phyloP scores from a whole-genome alignment of 2,888 invertebrate genomes.

The Gerris lacustris region DNA sequence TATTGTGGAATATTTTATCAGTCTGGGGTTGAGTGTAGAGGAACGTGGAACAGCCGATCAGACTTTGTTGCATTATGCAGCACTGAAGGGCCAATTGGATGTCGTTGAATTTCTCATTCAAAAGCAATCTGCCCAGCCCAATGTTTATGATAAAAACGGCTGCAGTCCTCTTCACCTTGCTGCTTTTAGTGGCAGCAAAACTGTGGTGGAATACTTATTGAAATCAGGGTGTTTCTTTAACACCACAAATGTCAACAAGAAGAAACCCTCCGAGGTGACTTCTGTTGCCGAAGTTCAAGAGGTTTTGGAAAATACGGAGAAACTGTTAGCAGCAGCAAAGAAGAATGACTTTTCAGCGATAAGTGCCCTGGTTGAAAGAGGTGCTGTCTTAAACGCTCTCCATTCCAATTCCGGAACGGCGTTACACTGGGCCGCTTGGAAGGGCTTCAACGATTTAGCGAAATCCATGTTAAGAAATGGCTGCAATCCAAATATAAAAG shows the following conservation, averaged over 20 bases:
- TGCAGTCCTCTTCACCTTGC: too few species aligned
- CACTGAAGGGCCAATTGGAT: too few species aligned
- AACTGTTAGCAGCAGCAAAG: background rate
- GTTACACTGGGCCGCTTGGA: conserved; percentile 25
- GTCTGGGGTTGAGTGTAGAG: too few species aligned
- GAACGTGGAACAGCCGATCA: too few species aligned
- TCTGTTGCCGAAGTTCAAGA: too few species aligned
- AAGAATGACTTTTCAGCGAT: background rate
- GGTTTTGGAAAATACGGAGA: background rate
- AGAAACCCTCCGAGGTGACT: too few species aligned
- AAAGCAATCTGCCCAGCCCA: too few species aligned
- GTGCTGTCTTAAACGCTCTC: conserved; percentile 19
- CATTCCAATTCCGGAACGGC: conserved; percentile 23
- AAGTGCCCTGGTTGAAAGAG: background rate
- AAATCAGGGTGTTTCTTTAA: background rate
- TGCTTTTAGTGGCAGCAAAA: too few species aligned
- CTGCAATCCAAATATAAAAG: conserved; percentile 22
- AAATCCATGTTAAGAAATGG: conserved; percentile 22
- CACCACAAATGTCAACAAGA: background rate
- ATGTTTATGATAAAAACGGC: too few species aligned
- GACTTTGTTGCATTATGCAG: too few species aligned
- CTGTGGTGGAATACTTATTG: background rate
- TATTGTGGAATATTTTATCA: too few species aligned
- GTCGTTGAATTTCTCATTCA: too few species aligned
- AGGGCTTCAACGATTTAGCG: conserved; percentile 24